Percentiles rank a stretch among this genome's conserved stretches.
Conservation (phyloP, 2,797 vertebrate species). For the Miichthys miiuy region DNA sequence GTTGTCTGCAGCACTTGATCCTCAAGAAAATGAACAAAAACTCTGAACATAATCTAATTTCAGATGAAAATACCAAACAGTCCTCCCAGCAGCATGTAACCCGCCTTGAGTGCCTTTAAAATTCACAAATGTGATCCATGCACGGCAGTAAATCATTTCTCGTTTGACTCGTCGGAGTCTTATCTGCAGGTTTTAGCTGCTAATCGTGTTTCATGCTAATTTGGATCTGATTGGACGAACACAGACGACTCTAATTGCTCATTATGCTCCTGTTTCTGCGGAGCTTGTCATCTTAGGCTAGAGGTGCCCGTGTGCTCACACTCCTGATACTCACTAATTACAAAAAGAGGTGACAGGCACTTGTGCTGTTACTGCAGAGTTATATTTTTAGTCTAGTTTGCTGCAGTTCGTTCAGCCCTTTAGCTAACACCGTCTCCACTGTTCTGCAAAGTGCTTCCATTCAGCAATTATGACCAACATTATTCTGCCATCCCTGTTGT, state of each 20-base stretch:
- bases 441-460: slow-evolving; percentile 27
- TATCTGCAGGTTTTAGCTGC: slow-evolving; percentile 52
- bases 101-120: slow-evolving; percentile 26
- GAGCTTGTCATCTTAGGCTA: slow-evolving; percentile 58
- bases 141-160: slow-evolving; percentile 41
- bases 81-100: background rate
- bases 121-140: slow-evolving; percentile 30
- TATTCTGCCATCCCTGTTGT: slow-evolving; percentile 5
- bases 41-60: slow-evolving; percentile 2
- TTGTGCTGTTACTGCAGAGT: slow-evolving; percentile 22
- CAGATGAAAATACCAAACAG: slow-evolving; percentile 16
- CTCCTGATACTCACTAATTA: background rate
- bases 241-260: slow-evolving; percentile 57
- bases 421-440: background rate
- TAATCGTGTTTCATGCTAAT: slow-evolving; percentile 64
- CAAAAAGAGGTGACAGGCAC: slow-evolving; percentile 7
- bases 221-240: slow-evolving; percentile 63
- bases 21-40: background rate
- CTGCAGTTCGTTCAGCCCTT: slow-evolving; percentile 26
- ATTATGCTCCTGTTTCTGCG: slow-evolving; percentile 48
- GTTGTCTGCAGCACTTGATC: background rate
- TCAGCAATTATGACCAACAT: background rate
- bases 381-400: slow-evolving; percentile 32
- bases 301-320: slow-evolving; percentile 21
- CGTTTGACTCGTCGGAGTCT: slow-evolving; percentile 42